phyloP scores from a whole-genome alignment of 2,797 vertebrate genomes.

The Steatocranus sp. region DNA sequence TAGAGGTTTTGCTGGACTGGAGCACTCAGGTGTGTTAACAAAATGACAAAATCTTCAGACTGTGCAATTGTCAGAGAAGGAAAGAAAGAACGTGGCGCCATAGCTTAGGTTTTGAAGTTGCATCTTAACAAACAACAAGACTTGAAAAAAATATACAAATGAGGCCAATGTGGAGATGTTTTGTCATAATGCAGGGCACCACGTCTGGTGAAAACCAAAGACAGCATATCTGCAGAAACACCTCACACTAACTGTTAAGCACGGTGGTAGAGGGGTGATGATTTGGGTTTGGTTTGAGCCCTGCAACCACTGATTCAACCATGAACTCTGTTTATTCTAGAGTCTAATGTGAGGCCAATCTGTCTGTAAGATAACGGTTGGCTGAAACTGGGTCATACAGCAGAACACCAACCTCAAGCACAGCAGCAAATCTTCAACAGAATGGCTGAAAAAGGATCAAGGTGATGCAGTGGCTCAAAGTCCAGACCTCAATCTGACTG shows the following conservation, averaged over 20 bases:
- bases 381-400: neutral
- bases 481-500: neutral
- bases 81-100: fast-evolving
- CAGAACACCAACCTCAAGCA: neutral
- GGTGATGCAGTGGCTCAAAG: neutral
- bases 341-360: neutral
- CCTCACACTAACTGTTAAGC: neutral
- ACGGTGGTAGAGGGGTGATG: neutral
- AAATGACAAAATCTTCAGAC: neutral
- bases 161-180: neutral
- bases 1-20: neutral
- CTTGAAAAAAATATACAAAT: neutral
- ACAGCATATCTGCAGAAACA: neutral
- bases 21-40: neutral
- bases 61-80: neutral
- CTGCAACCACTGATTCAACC: neutral
- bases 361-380: neutral
- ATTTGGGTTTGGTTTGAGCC: neutral
- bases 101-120: neutral
- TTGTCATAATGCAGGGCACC: neutral
- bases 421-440: neutral
- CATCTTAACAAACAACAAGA: neutral
- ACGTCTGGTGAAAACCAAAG: neutral
- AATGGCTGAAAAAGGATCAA: neutral
- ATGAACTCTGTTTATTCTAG: neutral